A percentile compares a stretch with the other conserved stretches of the same genome.
Evolutionary conservation across 2,113 vertebrate genomes (phyloP).

Genomic region (Amblyopsis rosae): DNA sequence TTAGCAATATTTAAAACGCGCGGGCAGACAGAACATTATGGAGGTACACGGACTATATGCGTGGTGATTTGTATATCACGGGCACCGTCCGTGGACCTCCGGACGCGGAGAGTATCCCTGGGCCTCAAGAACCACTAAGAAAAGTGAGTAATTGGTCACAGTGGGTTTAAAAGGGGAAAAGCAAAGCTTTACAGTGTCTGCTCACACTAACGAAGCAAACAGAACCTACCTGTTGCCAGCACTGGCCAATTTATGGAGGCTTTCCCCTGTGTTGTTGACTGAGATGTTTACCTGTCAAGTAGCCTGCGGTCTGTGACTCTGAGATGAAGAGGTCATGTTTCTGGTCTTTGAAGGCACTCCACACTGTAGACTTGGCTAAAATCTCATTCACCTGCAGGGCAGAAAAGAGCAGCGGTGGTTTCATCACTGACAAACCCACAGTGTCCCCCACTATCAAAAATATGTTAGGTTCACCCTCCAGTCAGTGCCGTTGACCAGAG

Average conservation of each 20-base stretch:
- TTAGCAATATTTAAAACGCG: too few relatives aligned
- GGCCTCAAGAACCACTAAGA: not conserved
- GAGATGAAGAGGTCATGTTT: constrained; percentile 99
- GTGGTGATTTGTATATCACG: too few relatives aligned
- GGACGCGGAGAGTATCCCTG: too few relatives aligned
- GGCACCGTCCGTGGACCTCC: too few relatives aligned
- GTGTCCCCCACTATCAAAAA: too few relatives aligned
- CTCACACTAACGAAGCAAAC: not conserved
- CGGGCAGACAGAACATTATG: too few relatives aligned
- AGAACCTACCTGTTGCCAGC: constrained; percentile 17
- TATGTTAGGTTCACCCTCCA: too few relatives aligned
- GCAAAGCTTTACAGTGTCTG: constrained; percentile 43
- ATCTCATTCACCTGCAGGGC: constrained; percentile 93
- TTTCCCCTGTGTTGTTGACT: not conserved
- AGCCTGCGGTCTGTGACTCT: constrained; percentile 94
- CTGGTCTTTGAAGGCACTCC: constrained; percentile 99
- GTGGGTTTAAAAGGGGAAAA: constrained; percentile 35
- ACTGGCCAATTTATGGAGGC: not conserved
- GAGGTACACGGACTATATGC: too few relatives aligned
- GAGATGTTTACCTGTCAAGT: constrained; percentile 87
- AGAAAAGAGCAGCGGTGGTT: not conserved
- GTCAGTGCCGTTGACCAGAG: too few relatives aligned
- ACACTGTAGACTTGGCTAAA: constrained; percentile 91
- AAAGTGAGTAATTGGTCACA: constrained; percentile 49
- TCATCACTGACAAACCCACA: not conserved